A percentile compares a stretch with the other conserved stretches of the same genome.
These are phyloP conservation scores for Hirtodrosophila cameraria DNA, from an alignment of 2,888 invertebrate species.

Conservation along the genomic window DNA sequence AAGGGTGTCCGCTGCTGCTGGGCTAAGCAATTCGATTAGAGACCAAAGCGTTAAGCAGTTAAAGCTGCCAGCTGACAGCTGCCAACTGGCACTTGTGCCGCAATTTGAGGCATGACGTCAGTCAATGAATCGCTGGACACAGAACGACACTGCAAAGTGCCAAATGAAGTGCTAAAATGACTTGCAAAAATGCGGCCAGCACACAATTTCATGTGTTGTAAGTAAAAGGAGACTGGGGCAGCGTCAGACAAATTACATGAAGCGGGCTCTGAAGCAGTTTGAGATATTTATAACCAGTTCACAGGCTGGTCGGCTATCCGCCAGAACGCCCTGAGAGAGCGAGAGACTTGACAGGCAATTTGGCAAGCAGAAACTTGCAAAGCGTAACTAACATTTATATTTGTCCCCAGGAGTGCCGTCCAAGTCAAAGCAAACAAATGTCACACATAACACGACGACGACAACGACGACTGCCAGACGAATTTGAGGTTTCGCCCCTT, in stretches of 20 bases:
- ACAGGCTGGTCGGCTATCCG: conserved; percentile 3
- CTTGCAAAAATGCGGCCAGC: conserved; percentile 44
- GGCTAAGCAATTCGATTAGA: conserved; percentile 68
- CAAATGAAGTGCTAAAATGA: conserved; percentile 69
- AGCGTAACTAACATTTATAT: conserved; percentile 76
- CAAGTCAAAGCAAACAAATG: conserved; percentile 72
- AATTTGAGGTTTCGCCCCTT: conserved; percentile 55
- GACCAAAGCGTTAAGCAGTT: conserved; percentile 64
- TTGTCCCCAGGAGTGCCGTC: conserved; percentile 70
- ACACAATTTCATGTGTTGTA: conserved; percentile 25
- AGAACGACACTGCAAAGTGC: conserved; percentile 45
- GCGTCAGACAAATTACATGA: conserved; percentile 60
- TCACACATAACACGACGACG: conserved; percentile 63
- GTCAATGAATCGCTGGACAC: conserved; percentile 48
- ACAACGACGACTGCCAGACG: conserved; percentile 50
- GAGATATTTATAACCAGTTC: conserved; percentile 58
- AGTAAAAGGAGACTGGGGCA: conserved; percentile 15
- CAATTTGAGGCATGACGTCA: conserved; percentile 53
- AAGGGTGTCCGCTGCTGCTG: conserved; percentile 36
- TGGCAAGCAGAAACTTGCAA: conserved; percentile 69
- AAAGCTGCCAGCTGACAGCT: conserved; percentile 36
- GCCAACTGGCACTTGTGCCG: conserved; percentile 25
- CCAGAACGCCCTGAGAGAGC: conserved; percentile 9
- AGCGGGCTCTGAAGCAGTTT: conserved; percentile 22
- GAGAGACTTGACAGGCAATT: conserved; percentile 70